These are phyloP conservation scores for Sicus ferrugineus DNA, from an alignment of 2,888 invertebrate genomes.

Conservation along the genomic window DNA sequence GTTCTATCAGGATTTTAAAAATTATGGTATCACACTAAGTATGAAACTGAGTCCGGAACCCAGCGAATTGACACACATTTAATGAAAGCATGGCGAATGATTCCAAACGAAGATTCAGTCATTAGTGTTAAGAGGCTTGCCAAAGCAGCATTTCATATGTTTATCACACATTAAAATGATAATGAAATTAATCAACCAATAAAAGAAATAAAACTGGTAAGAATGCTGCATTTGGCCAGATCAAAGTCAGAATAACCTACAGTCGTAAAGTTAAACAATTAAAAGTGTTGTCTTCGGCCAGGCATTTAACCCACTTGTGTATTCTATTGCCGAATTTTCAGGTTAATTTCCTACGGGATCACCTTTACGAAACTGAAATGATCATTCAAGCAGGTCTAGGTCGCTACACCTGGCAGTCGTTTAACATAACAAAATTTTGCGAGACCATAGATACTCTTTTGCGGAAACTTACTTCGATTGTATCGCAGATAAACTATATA, in stretches of 20 bases:
- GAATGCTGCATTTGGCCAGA: no score
- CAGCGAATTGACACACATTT: no score
- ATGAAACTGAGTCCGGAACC: no score
- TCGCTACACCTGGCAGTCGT: constrained; percentile 85
- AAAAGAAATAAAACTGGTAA: no score
- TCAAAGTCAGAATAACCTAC: neutral
- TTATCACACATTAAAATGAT: no score
- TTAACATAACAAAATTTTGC: constrained; percentile 80
- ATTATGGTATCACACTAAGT: no score
- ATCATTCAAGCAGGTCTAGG: constrained; percentile 82
- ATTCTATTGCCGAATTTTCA: constrained; percentile 53
- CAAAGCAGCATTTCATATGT: no score
- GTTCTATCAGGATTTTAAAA: no score
- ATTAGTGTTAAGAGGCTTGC: no score
- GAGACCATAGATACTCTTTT: constrained; percentile 69
- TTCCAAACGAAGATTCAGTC: no score
- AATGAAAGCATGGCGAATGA: no score
- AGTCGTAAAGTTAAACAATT: neutral
- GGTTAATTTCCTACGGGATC: constrained; percentile 74
- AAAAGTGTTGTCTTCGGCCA: neutral
- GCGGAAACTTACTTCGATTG: constrained; percentile 70
- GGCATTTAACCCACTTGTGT: neutral
- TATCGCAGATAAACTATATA: constrained; percentile 75
- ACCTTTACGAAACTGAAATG: constrained; percentile 76
- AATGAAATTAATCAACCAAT: no score